Percentiles rank a stretch among this genome's conserved stretches.
Evolutionary conservation across 2,888 invertebrate genomes (phyloP).

Genomic region (Dynastes hyllus): DNA sequence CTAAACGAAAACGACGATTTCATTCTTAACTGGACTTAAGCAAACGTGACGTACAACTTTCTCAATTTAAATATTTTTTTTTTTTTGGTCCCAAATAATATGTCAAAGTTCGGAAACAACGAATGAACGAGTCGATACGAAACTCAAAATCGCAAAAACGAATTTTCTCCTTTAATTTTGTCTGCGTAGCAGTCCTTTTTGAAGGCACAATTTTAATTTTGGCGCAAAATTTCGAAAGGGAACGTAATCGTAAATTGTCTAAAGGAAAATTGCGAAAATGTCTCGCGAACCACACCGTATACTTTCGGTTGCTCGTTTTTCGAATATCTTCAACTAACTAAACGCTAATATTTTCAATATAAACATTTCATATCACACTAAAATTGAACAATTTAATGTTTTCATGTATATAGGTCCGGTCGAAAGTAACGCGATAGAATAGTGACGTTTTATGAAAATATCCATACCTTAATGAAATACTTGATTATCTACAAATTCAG

Average conservation of each 20-base stretch:
- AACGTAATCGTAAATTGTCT: background rate
- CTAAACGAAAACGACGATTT: slow-evolving; percentile 24
- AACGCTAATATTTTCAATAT: slow-evolving; percentile 20
- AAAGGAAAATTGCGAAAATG: background rate
- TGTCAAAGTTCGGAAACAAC: slow-evolving; percentile 57
- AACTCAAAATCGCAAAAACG: slow-evolving; percentile 35
- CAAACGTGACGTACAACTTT: slow-evolving; percentile 1
- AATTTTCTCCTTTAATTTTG: slow-evolving; percentile 26
- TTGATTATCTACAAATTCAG: no score
- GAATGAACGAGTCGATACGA: background rate
- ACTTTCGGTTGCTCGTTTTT: background rate
- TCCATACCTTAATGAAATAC: background rate
- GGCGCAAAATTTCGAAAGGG: slow-evolving; percentile 32
- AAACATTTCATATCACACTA: slow-evolving; percentile 43
- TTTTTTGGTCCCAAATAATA: slow-evolving; percentile 67
- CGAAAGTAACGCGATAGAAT: slow-evolving; percentile 18
- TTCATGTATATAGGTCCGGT: slow-evolving; percentile 17
- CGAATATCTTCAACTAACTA: slow-evolving; percentile 22
- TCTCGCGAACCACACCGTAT: slow-evolving; percentile 9
- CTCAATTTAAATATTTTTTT: slow-evolving; percentile 17
- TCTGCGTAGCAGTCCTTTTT: slow-evolving; percentile 60
- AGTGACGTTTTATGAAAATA: background rate
- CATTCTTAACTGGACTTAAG: background rate
- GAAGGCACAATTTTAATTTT: slow-evolving; percentile 66
- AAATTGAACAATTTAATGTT: slow-evolving; percentile 42